A percentile compares a stretch with the other conserved stretches of the same genome.
These are phyloP conservation scores for Sclerodermus sp. DNA, from an alignment of 2,888 invertebrate genomes.

Conservation along the genomic window DNA sequence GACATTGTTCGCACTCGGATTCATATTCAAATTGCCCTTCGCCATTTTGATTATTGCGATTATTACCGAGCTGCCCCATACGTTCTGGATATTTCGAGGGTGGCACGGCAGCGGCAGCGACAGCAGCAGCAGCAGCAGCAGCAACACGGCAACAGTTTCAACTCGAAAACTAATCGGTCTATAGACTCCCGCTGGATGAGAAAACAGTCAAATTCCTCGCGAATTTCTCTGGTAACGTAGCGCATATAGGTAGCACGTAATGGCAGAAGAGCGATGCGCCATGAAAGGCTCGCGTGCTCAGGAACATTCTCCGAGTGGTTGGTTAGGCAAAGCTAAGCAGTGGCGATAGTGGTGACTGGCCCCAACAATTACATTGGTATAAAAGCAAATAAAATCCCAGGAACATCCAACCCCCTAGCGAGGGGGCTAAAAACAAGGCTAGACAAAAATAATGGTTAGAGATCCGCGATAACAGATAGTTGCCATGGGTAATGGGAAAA, in stretches of 20 bases:
- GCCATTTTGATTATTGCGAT: conserved; percentile 53
- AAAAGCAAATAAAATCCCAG: conserved; percentile 50
- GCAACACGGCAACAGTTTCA: too few relatives aligned
- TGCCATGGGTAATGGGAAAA: conserved; percentile 51
- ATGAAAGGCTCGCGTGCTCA: conserved; percentile 52
- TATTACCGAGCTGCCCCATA: conserved; percentile 47
- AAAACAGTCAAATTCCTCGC: too few relatives aligned
- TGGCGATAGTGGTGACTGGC: conserved; percentile 57
- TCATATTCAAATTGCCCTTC: conserved; percentile 56
- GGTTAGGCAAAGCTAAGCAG: conserved; percentile 45
- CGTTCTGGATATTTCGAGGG: too few relatives aligned
- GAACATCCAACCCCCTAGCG: conserved; percentile 14
- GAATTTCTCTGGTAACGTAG: too few relatives aligned
- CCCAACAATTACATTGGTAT: conserved; percentile 56
- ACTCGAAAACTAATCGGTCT: too few relatives aligned
- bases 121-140: too few relatives aligned
- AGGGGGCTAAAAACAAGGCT: conserved; percentile 46
- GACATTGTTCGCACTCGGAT: conserved; percentile 57
- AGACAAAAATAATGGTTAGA: conserved; percentile 54
- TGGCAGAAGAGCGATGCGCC: conserved; percentile 18
- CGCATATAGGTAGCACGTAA: too few relatives aligned
- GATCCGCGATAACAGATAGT: conserved; percentile 50
- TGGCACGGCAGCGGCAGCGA: too few relatives aligned
- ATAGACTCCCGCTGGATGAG: too few relatives aligned
- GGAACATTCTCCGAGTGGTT: conserved; percentile 53